Evolutionary conservation across 2,888 invertebrate genomes (phyloP).

Genomic region (Druceiella hillmani): DNA sequence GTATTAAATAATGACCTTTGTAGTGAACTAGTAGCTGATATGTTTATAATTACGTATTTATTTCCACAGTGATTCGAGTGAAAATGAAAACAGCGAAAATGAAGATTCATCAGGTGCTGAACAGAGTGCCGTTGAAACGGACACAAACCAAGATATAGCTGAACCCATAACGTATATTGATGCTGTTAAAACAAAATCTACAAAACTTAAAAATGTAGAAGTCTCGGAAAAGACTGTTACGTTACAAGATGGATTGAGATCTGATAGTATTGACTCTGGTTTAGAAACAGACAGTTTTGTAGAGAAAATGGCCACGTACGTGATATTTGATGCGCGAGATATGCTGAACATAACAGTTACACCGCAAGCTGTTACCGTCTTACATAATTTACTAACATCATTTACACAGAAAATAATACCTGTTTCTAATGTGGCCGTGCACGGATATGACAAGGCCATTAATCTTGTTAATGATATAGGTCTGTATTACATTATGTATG

Average conservation of each 20-base stretch:
- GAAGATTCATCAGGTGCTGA: no score
- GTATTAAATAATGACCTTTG: no score
- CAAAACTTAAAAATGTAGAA: no score
- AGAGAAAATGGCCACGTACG: constrained; percentile 55
- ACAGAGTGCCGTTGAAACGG: no score
- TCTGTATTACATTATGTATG: constrained; percentile 17
- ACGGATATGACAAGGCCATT: constrained; percentile 33
- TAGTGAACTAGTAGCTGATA: no score
- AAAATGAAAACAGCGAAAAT: no score
- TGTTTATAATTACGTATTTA: no score
- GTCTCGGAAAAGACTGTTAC: no score
- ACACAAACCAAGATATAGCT: no score
- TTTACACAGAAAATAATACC: constrained; percentile 41
- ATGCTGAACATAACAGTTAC: constrained; percentile 63
- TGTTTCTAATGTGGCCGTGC: constrained; percentile 32
- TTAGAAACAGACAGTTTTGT: constrained; percentile 37
- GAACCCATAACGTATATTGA: no score
- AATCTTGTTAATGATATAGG: constrained; percentile 60
- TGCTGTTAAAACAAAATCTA: no score
- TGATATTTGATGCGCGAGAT: constrained; percentile 63
- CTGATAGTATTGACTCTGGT: constrained; percentile 50
- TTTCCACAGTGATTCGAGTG: no score
- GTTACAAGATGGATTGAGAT: constrained; percentile 40
- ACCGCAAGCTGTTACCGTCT: constrained; percentile 55
- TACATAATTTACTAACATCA: constrained; percentile 39